Evolutionary conservation across 2,888 invertebrate species (phyloP), one percentile per base, ranked within the genome.

Genomic region (Meiosimyza platycephala): DNA sequence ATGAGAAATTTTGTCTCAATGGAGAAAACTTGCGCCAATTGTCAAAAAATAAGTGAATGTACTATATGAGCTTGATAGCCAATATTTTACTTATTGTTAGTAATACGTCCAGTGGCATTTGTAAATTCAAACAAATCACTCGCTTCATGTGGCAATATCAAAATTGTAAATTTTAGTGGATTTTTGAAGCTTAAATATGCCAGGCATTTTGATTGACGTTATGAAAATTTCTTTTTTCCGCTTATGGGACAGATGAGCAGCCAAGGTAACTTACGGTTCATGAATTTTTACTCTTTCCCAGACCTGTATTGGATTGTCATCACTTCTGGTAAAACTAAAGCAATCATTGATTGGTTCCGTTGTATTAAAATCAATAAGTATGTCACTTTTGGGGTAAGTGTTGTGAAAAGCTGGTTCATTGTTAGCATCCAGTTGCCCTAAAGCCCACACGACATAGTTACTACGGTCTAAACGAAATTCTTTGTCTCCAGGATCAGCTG

Each of bases 341-440:
- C 96, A 96, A 81, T 92, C 94, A 78, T 92, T 90, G 40, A 89
- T 87, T 0, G 91, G 90, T 78, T 92, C 91, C 66, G 90, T 90
- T 12, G 90, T 89, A 73, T 90, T 90, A 40, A 96, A 90, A 75
- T 92, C 89, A 15, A 96, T 88, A 75, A 89, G 86, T 6, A 94
- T 88, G 86, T 94, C 90, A 33, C 89, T 89, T 84, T 92, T 92
- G 12, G 93, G 94, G 87, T 94, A 95, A 73, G 92, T 87, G 71
- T 93, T 92, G 85, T 97, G 97, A 88, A 94, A 95, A 77, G 92
- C 91, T 0, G 96, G 96, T 84, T 95, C 94, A 75, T 91, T 91
- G 78, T 91, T 92, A 40, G 90, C 89, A 85, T 95, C 95, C 77
- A 96, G 88, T 76, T 91, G 89, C 4, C 97, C 97, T 71, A 96